Conservation (phyloP, 2,797 vertebrate genomes). For the Ceryle rudis region DNA sequence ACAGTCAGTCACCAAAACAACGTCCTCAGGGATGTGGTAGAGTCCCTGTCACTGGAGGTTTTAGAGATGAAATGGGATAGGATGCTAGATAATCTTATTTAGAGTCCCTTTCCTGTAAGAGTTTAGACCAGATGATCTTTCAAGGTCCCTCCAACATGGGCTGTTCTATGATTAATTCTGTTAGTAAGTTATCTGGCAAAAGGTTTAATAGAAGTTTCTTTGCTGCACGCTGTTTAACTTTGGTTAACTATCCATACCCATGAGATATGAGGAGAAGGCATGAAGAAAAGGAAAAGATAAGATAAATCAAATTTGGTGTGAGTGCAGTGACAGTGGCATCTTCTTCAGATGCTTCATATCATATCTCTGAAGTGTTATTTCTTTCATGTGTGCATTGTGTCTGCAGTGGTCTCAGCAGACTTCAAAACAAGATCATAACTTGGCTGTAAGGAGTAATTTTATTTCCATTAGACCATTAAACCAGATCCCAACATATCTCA, state of each 20-base stretch:
- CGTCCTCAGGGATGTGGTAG: neutral
- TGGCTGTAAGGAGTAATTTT: neutral
- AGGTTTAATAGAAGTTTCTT: neutral
- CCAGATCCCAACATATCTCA: neutral
- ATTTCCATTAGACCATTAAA: neutral
- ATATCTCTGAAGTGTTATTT: neutral
- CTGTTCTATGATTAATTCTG: neutral
- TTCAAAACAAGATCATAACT: neutral
- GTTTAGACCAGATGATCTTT: neutral
- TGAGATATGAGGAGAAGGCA: neutral
- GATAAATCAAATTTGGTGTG: neutral
- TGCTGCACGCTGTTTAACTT: neutral
- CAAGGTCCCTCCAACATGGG: neutral
- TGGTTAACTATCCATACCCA: neutral
- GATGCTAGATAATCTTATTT: neutral
- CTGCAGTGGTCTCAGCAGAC: neutral
- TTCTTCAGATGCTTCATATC: neutral
- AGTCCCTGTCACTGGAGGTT: neutral
- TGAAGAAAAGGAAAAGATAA: neutral
- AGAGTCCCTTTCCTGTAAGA: neutral
- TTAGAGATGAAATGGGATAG: neutral
- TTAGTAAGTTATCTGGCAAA: neutral
- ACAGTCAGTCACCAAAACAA: neutral
- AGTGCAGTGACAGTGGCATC: neutral
- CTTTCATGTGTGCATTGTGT: neutral